phyloP scores from a whole-genome alignment of 2,113 vertebrate species.

The Ellobius talpinus region DNA sequence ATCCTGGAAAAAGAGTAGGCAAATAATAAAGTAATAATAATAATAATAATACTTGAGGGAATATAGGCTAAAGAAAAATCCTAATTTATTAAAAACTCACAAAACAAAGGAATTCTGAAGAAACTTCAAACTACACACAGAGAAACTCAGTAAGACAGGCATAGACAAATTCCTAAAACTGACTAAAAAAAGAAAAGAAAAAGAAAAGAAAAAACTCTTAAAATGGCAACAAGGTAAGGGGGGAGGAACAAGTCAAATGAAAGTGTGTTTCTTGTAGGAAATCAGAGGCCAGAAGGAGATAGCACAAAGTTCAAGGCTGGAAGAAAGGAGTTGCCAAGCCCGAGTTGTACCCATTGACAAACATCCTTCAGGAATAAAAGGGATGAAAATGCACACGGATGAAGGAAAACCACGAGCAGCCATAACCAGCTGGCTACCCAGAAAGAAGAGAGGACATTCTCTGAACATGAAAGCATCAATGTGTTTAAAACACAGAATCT shows the following conservation, averaged over 20 bases:
- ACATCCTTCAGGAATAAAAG: neutral
- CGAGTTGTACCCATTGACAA: neutral
- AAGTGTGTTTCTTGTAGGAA: conserved; percentile 29
- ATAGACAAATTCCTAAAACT: neutral
- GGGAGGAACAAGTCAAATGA: neutral
- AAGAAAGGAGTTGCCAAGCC: neutral
- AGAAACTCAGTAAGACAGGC: conserved; percentile 7
- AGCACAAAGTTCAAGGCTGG: neutral
- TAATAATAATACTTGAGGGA: neutral
- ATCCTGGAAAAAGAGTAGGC: neutral
- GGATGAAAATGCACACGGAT: neutral
- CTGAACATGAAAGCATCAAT: neutral
- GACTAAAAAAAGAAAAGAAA: neutral
- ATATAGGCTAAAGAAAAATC: neutral
- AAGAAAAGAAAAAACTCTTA: neutral
- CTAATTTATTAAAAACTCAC: neutral
- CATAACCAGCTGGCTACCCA: neutral
- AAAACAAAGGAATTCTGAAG: neutral
- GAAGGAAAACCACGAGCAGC: neutral
- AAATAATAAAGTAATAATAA: neutral
- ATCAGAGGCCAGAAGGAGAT: neutral
- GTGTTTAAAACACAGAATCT: neutral
- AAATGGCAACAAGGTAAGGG: neutral
- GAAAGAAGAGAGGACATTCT: neutral
- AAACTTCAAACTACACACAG: neutral